Evolutionary conservation across 1,140 invertebrate genomes (phyloP), one percentile per base, ranked within the genome.

Genomic region (Drosophila kurseongensis): DNA sequence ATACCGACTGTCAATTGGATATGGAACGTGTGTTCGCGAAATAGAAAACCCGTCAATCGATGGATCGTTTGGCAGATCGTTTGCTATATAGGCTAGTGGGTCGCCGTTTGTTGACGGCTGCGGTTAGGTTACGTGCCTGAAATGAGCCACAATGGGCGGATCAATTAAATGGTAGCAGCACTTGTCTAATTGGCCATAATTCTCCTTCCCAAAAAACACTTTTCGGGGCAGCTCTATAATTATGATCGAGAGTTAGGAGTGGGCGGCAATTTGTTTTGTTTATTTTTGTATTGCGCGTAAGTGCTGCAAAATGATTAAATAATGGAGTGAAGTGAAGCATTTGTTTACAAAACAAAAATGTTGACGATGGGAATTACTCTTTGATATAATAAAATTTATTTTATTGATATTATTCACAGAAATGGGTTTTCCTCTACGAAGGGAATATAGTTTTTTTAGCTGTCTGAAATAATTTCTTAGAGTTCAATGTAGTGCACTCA

Each of bases 101-200:
- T 89, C 72, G 84, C 29, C 63, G 13, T 12, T 50, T 27, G 47
- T 32, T 38, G 82, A 73, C 78, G 72, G 55, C 41, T 69, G 59
- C 69, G 74, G 85, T 88, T 82, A 75, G 74, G 80, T 82, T 88
- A 84, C 66, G 80, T 80, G 84, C 75, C 68, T 73, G 73, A 73
- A 80, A 77, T 78, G 47, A 74, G 77, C 61, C 63, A 65, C 45
- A 51, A 76, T 71, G 48, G 76, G 56, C 65, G 63, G 63, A 57
- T 80, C 56, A 89, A 78, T 89, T 89, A 74, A 75, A 80, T 81
- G 55, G 81, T 78, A 85, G 78, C 69, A 78, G 63, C 73, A 59
- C 76, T 89, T 84, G 83, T 52, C 77, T 90, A 90, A 89, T 89
- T 89, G 85, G 61, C 80, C 48, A 58, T 79, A 75, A 85, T 80